Percentiles rank a stretch among this genome's conserved stretches.
These are phyloP conservation scores for Metaphire vulgaris DNA, from an alignment of 1,140 invertebrate species.

Conservation along the genomic window DNA sequence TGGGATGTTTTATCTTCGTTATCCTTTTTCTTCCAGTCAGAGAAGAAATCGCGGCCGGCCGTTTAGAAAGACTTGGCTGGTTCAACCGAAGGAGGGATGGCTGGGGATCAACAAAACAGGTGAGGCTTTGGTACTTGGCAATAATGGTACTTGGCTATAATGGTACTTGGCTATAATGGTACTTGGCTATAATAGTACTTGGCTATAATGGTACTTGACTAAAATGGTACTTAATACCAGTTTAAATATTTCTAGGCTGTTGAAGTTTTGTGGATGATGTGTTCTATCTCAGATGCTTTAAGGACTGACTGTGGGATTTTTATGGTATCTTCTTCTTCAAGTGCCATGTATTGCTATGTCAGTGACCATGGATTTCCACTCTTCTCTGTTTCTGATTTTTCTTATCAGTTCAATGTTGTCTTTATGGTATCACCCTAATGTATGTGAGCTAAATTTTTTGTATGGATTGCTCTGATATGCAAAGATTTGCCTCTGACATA, in stretches of 20 bases:
- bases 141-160: background rate
- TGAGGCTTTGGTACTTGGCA: background rate
- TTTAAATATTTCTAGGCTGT: background rate
- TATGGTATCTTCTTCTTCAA: too few relatives aligned
- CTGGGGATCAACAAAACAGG: background rate
- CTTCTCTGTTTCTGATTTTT: background rate
- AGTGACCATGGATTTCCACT: background rate
- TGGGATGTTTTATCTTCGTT: background rate
- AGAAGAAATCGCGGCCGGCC: background rate
- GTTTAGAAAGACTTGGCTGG: background rate
- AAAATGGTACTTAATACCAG: background rate
- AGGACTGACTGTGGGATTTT: too few relatives aligned
- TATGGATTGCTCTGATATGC: too few relatives aligned
- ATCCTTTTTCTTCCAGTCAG: background rate
- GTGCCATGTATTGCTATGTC: background rate
- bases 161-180: background rate
- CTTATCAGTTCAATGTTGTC: background rate
- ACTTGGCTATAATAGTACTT: background rate
- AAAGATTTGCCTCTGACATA: background rate
- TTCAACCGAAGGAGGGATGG: background rate
- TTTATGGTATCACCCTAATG: background rate
- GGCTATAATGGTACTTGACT: background rate
- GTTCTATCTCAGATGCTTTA: background rate
- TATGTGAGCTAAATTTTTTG: background rate
- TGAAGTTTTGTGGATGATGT: background rate